A percentile compares a stretch with the other conserved stretches of the same genome.
phyloP scores from a whole-genome alignment of 2,888 invertebrate genomes.

The Criorhina ranunculi region DNA sequence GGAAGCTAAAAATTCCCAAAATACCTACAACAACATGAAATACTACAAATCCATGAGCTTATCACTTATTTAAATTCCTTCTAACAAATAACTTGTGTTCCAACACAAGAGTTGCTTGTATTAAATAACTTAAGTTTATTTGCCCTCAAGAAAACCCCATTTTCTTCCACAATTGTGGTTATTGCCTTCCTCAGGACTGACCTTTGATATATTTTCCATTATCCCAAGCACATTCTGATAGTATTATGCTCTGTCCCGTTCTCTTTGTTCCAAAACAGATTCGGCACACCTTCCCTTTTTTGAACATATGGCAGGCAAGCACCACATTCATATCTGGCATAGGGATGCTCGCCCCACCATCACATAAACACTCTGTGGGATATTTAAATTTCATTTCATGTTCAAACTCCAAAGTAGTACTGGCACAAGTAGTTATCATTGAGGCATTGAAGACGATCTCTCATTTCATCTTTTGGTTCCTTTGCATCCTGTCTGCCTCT shows the following conservation, averaged over 20 bases:
- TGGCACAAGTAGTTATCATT: constrained; percentile 72
- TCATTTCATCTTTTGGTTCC: constrained; percentile 54
- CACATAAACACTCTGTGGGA: constrained; percentile 65
- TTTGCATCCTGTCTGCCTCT: background rate
- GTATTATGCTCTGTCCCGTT: constrained; percentile 24
- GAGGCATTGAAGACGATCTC: constrained; percentile 73
- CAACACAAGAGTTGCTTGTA: constrained; percentile 9
- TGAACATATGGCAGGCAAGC: constrained; percentile 25
- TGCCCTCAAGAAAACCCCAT: constrained; percentile 57
- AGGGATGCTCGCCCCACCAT: constrained; percentile 11
- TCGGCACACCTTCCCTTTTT: constrained; percentile 44
- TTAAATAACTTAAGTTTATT: constrained; percentile 51
- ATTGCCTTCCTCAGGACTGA: constrained; percentile 62
- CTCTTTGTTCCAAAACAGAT: constrained; percentile 11
- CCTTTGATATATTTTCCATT: constrained; percentile 71
- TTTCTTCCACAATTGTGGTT: constrained; percentile 62
- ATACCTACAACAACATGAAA: background rate
- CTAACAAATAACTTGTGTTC: constrained; percentile 32
- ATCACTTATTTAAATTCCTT: constrained; percentile 54
- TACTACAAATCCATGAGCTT: constrained; percentile 42
- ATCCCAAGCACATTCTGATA: constrained; percentile 54
- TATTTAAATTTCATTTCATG: constrained; percentile 75
- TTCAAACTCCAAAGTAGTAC: constrained; percentile 67
- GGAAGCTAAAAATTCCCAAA: too few relatives aligned
- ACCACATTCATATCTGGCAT: constrained; percentile 10